These are phyloP conservation scores for Etheostoma perlongum DNA, from an alignment of 2,797 vertebrate genomes.

Conservation along the genomic window DNA sequence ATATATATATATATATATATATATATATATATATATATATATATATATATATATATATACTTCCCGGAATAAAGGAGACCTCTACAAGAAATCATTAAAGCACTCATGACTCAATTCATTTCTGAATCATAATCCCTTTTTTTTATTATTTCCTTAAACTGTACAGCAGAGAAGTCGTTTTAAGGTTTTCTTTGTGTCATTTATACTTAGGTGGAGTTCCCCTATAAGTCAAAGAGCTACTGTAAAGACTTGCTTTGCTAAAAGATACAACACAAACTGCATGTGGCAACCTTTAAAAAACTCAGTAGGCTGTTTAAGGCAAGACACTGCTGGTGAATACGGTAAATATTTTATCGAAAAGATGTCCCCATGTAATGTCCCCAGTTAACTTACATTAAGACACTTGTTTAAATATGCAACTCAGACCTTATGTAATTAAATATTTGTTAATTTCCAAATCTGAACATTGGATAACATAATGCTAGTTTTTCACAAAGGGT, in stretches of 20 bases:
- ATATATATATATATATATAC: neutral
- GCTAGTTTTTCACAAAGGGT: too few relatives aligned
- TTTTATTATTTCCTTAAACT: neutral
- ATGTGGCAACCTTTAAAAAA: neutral
- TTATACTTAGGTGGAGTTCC: neutral
- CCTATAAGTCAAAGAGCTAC: neutral
- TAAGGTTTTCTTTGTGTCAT: neutral
- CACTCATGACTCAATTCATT: conserved; percentile 15
- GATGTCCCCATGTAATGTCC: too few relatives aligned
- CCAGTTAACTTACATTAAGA: too few relatives aligned
- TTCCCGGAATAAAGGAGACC: conserved; percentile 2
- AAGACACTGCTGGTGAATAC: neutral
- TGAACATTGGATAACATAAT: too few relatives aligned
- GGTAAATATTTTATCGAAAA: too few relatives aligned
- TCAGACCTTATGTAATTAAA: too few relatives aligned
- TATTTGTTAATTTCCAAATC: too few relatives aligned
- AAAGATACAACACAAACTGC: neutral
- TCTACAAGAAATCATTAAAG: conserved; percentile 7
- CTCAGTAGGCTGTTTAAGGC: neutral
- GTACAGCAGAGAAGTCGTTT: neutral
- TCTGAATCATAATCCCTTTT: conserved; percentile 21
- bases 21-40: too few relatives aligned
- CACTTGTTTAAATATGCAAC: too few relatives aligned
- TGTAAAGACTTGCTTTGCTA: neutral
- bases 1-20: too few relatives aligned